Evolutionary conservation across 2,888 invertebrate species (phyloP).

Genomic region (Thereva unica): DNA sequence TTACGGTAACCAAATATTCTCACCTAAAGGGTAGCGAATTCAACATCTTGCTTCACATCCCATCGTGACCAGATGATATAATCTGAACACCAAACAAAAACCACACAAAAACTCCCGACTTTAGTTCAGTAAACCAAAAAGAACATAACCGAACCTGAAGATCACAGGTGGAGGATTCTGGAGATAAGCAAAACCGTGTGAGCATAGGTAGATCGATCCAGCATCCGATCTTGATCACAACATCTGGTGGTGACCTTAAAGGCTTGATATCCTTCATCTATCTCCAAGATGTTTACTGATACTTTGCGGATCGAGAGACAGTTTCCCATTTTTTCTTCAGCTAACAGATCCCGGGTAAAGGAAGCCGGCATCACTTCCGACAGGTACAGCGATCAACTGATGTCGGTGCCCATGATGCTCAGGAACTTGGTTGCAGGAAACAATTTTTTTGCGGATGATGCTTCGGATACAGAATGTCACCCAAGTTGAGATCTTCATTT

Average conservation of each 20-base stretch:
- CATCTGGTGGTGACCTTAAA: background rate
- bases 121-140: background rate
- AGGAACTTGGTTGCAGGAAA: conserved; percentile 14
- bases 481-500: conserved; percentile 11
- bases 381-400: background rate
- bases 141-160: background rate
- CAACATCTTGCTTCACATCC: conserved; percentile 6
- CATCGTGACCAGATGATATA: background rate
- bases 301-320: background rate
- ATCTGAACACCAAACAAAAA: conserved; percentile 2
- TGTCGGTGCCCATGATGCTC: conserved; percentile 10
- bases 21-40: conserved; percentile 8
- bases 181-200: conserved; percentile 1
- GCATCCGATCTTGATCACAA: conserved; percentile 17
- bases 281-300: background rate
- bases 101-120: too few species aligned
- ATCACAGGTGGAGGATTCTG: background rate
- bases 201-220: conserved; percentile 8
- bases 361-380: too few species aligned
- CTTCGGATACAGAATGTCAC: conserved; percentile 15
- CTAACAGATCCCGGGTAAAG: too few species aligned
- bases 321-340: conserved; percentile 13
- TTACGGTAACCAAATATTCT: conserved; percentile 19
- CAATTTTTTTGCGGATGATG: conserved; percentile 3
- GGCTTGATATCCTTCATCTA: conserved; percentile 8